phyloP scores from a whole-genome alignment of 2,888 invertebrate species.

The Callosobruchus maculatus region DNA sequence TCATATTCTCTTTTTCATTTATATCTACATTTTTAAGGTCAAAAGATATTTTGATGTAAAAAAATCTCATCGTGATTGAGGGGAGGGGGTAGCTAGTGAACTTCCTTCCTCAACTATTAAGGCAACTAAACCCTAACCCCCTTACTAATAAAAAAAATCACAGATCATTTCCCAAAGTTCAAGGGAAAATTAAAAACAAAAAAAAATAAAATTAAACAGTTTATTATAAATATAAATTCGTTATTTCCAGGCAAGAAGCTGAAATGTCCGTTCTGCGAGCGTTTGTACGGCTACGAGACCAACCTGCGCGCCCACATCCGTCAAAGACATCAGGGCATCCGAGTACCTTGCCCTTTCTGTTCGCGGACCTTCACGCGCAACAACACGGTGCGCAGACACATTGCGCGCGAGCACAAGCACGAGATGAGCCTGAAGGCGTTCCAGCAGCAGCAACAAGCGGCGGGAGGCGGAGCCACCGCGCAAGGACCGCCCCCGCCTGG shows the following conservation, averaged over 20 bases:
- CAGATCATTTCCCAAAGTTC: no score
- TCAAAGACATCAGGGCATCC: slow-evolving; percentile 87
- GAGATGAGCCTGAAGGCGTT: slow-evolving; percentile 56
- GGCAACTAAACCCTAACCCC: no score
- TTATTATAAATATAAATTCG: no score
- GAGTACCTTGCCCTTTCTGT: slow-evolving; percentile 89
- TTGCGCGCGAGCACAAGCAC: slow-evolving; percentile 85
- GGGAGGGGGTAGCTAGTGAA: no score
- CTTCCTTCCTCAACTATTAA: no score
- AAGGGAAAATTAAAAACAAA: no score
- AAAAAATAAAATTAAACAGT: no score
- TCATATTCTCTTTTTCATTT: no score
- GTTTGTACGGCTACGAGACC: slow-evolving; percentile 89
- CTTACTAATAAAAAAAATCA: no score
- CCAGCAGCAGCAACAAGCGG: slow-evolving; percentile 50
- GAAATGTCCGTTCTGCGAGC: slow-evolving; percentile 89
- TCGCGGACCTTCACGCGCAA: slow-evolving; percentile 87
- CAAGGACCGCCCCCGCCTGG: slow-evolving; percentile 38
- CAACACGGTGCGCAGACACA: slow-evolving; percentile 87
- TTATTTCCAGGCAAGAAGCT: slow-evolving; percentile 73
- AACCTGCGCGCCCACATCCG: slow-evolving; percentile 87
- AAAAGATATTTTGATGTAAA: no score
- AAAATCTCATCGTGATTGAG: no score
- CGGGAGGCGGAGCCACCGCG: slow-evolving; percentile 40
- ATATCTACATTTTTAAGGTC: no score